Evolutionary conservation across 2,797 vertebrate species (phyloP).

Genomic region (Sorex maritimensis): DNA sequence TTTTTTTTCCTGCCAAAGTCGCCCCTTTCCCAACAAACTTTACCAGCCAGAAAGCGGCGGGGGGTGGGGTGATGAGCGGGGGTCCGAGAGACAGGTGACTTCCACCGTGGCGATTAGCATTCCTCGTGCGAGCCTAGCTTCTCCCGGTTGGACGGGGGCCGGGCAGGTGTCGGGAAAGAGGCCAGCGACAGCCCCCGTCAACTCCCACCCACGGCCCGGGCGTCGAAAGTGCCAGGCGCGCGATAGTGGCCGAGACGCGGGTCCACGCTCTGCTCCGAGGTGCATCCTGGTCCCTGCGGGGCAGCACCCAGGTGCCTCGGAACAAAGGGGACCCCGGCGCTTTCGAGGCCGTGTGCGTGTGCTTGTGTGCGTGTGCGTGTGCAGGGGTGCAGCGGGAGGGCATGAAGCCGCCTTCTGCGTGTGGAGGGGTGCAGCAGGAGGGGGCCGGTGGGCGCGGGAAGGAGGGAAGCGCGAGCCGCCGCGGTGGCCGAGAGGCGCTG

Average conservation of each 20-base stretch:
- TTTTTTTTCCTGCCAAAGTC: slow-evolving; percentile 27
- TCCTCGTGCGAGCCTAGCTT: neutral
- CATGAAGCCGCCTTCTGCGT: neutral
- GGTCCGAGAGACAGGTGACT: slow-evolving; percentile 43
- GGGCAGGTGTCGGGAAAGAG: too few species aligned
- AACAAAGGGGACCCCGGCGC: slow-evolving; percentile 35
- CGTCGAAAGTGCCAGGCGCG: neutral
- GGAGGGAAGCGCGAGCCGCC: neutral
- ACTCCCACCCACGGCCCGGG: neutral
- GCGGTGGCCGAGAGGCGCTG: neutral
- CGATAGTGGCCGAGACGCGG: too few species aligned
- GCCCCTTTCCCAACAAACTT: slow-evolving; percentile 62
- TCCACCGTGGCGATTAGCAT: slow-evolving; percentile 10
- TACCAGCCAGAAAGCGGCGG: neutral
- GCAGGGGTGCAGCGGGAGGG: too few species aligned
- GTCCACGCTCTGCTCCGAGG: too few species aligned
- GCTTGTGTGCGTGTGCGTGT: too few species aligned
- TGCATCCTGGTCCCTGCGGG: too few species aligned
- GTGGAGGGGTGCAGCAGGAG: neutral
- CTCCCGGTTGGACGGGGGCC: neutral
- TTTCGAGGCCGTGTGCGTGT: neutral
- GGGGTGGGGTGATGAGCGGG: neutral
- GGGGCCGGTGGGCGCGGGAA: neutral
- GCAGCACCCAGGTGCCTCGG: neutral
- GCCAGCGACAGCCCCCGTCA: too few species aligned